Evolutionary conservation across 2,797 vertebrate genomes (phyloP), one percentile per base, ranked within the genome.

Genomic region (Rhodeus uyekii): DNA sequence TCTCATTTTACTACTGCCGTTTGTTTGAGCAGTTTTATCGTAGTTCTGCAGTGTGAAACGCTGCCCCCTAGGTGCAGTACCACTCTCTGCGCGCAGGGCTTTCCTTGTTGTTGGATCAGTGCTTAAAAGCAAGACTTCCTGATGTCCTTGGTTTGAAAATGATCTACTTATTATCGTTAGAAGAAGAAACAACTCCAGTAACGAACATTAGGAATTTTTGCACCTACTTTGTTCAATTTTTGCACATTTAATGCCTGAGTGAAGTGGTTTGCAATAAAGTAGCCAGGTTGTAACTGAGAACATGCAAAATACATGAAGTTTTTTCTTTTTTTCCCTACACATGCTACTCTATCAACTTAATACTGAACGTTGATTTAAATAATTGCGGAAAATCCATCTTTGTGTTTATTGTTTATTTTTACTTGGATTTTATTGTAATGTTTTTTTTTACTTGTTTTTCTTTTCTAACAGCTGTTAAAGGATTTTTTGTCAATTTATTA

Each of bases 171-270:
- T 68, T 38, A 29, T 55, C 29, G 29, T n/a, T 60, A 69, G 24
- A 55, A 32, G 50, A 32, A 60, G 29, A 72, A 46, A 8, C 78
- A 24, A 12, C 48, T 24, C 34, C 8, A 2, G 42, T n/a, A 24
- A 27, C 4, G 1, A 19, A 68, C 24, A 29, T 16, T 12, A 39
- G 24, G 10, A n/a, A 2, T 46, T 60, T 61, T 46, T 24, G 38
- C 67, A 24, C 39, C 22, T 55, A 27, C 9, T 61, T 48, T 36
- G 18, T 44, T 38, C 18, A 44, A 14, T 24, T 72, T 71, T 80
- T 61, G 78, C 67, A 80, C 68, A 38, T 58, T 44, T 60, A 39
- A 34, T 32, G 38, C n/a, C 48, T 18, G 55, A 80, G 46, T 27
- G 29, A 79, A 58, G 14, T 0, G 9, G 24, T 60, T 61, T 80